A percentile compares a stretch with the other conserved stretches of the same genome.
These are phyloP conservation scores for Acipenser transmontanus DNA, from an alignment of 2,797 vertebrate genomes.

Conservation along the genomic window DNA sequence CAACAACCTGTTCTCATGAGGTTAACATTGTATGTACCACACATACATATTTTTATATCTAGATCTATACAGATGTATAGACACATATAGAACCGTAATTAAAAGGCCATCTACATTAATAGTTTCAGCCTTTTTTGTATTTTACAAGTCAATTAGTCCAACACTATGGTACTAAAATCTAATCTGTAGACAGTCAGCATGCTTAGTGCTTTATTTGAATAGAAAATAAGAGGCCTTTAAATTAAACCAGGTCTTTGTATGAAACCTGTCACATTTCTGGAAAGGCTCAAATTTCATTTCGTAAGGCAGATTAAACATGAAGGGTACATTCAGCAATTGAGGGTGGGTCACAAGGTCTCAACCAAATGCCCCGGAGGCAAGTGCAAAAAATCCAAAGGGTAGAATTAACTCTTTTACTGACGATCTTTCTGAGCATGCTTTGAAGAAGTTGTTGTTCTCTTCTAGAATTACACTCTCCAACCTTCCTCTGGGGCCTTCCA, in stretches of 20 bases:
- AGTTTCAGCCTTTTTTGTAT: background rate
- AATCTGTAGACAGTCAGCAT: background rate
- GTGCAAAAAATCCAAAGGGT: background rate
- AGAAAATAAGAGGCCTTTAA: no score
- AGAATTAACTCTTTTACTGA: no score
- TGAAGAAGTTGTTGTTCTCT: no score
- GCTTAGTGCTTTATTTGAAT: background rate
- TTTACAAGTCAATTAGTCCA: background rate
- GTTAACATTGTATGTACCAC: background rate
- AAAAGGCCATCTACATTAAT: background rate
- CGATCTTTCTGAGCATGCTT: no score
- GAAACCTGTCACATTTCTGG: background rate
- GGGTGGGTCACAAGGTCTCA: background rate
- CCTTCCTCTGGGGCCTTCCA: no score
- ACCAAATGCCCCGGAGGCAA: background rate
- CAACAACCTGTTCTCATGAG: background rate
- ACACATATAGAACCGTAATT: background rate
- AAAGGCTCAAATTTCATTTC: background rate
- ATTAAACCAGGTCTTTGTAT: background rate
- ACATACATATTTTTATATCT: no score
- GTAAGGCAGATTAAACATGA: slow-evolving; percentile 1
- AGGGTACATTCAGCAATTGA: background rate
- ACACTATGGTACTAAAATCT: background rate
- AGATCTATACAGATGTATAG: background rate
- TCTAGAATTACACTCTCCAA: no score